phyloP scores from a whole-genome alignment of 2,113 vertebrate genomes.

The Globicephala melas region DNA sequence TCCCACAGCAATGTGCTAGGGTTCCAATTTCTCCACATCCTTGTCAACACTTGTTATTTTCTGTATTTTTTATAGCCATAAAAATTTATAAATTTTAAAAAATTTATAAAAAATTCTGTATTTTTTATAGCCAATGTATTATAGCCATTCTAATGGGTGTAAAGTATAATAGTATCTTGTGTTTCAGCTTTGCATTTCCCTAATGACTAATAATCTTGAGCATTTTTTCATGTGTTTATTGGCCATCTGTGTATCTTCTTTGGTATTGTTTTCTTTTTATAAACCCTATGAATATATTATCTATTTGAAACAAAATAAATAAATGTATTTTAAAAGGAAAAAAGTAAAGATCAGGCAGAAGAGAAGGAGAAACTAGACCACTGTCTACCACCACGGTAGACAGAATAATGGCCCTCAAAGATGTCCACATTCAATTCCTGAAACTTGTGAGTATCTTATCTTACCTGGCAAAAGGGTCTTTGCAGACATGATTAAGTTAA shows the following conservation, averaged over 20 bases:
- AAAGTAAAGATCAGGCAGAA: not conserved
- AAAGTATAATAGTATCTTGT: not conserved
- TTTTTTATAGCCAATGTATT: not conserved
- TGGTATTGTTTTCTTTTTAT: not conserved
- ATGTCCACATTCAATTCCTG: not conserved
- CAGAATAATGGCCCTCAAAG: not conserved
- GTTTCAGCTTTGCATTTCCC: not conserved
- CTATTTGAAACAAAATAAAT: not conserved
- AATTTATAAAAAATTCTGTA: not conserved
- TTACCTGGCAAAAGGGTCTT: not conserved
- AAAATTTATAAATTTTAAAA: no score
- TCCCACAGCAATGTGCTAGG: not conserved
- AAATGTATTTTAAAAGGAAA: not conserved
- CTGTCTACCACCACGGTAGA: not conserved
- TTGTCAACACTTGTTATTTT: not conserved
- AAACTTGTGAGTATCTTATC: not conserved
- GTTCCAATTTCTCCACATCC: not conserved
- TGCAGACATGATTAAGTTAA: not conserved
- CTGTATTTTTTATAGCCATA: not conserved
- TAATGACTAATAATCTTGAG: not conserved
- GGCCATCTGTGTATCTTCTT: not conserved
- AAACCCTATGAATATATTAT: not conserved
- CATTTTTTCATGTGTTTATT: not conserved
- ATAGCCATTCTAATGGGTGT: not conserved
- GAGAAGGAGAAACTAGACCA: not conserved